Base-by-base conservation (phyloP, 2,797 vertebrate species). In the Danio jaintianensis region DNA sequence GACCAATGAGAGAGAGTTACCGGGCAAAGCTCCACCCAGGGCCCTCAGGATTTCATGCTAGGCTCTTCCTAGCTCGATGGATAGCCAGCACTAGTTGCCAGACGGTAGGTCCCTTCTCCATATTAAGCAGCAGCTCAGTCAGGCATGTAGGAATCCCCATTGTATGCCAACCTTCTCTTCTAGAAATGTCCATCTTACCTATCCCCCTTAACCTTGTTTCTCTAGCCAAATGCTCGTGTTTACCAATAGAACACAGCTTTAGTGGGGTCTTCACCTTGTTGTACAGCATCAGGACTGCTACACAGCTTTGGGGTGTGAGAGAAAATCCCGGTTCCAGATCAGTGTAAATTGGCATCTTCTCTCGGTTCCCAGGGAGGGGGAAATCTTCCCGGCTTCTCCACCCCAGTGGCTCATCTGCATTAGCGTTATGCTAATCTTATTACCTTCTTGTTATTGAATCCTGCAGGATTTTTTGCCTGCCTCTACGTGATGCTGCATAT, bases 381-480 rank as follows among this genome's bases (percentile, higher is more conserved):
- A 53, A 80, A 73, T 73, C 59, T 73, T 73, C 58, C 63, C 47
- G 43, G 64, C 38, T 79, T 78, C 52, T 67, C 80, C 77, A 55
- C 50, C 69, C 68, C 15, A 69, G 50, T 74, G 78, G 59, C 77
- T 87, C 63, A 84, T 80, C 66, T 63, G 72, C 69, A 80, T 84
- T 78, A 83, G 64, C 22, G 53, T 48, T 18, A 3, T 67, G 64
- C 79, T 86, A 83, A 86, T 85, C 82, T 75, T 79, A 85, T 86
- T 85, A 83, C 36, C 67, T 81, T 82, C 75, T 77, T 85, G 78
- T 80, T 79, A 80, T 82, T 78, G 58, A 82, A 86, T 79, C 80
- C 80, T 77, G 79, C 79, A 83, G 81, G 79, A 78, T 64, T 58
- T 64, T 76, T 64, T 29, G 47, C 47, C 62, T 20, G 79, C 68